Percentiles rank a stretch among this genome's conserved stretches.
These are phyloP conservation scores for Lichenostomus cassidix DNA, from an alignment of 2,113 vertebrate species.

Conservation along the genomic window DNA sequence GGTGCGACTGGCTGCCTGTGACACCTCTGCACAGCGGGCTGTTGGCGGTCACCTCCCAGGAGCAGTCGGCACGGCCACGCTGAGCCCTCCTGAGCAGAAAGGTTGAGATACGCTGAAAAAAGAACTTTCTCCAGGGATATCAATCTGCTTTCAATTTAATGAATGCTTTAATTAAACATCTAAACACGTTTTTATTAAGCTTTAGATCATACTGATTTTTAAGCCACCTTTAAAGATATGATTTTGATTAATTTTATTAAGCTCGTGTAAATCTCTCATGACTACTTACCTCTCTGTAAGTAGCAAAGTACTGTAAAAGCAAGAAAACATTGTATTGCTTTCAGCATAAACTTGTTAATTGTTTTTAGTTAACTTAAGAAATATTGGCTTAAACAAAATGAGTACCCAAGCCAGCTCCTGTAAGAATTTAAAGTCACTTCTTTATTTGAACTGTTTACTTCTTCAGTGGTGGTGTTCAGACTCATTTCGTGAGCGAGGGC, in stretches of 20 bases:
- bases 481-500: background rate
- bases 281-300: background rate
- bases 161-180: background rate
- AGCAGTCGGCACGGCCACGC: rapidly evolving
- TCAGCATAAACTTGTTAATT: background rate
- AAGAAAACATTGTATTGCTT: background rate
- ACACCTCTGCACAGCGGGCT: rapidly evolving
- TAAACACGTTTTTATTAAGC: background rate
- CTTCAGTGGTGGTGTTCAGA: background rate
- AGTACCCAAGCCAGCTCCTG: background rate
- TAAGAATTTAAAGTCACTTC: background rate
- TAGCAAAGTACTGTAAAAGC: background rate
- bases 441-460: background rate
- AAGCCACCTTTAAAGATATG: background rate
- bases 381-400: background rate
- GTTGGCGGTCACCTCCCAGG: rapidly evolving
- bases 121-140: background rate
- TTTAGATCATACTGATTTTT: background rate
- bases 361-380: background rate
- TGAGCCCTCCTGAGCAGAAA: background rate
- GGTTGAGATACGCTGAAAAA: rapidly evolving
- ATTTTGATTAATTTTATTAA: background rate
- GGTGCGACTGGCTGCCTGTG: background rate
- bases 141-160: background rate
- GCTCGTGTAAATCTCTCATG: background rate